Conservation (phyloP, 2,113 vertebrate genomes). For the Rousettus leschenaultii region DNA sequence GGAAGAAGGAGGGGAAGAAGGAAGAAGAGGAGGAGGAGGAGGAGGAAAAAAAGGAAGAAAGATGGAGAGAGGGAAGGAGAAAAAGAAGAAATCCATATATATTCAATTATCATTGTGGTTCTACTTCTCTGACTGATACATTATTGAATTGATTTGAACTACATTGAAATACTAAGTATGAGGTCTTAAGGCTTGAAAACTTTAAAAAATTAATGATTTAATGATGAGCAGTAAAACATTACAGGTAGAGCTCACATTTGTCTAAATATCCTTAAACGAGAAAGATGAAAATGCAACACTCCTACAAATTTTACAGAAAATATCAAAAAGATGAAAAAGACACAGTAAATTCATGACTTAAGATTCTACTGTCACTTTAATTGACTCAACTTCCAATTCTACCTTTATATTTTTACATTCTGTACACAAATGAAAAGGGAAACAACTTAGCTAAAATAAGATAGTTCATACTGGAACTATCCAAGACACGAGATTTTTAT, state of each 20-base stretch:
- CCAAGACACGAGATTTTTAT: neutral
- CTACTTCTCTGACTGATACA: neutral
- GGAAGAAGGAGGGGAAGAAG: too few species aligned
- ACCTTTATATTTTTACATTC: neutral
- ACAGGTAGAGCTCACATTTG: neutral
- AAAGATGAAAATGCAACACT: neutral
- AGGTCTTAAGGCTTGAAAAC: conserved; percentile 14
- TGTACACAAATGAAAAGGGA: neutral
- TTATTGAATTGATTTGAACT: neutral
- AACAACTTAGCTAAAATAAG: neutral
- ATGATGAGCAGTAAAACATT: neutral
- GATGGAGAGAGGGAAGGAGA: neutral
- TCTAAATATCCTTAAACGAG: neutral
- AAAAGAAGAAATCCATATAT: neutral
- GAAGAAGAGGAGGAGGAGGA: neutral
- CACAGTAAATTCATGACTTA: neutral
- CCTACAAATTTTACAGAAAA: neutral
- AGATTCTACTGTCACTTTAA: neutral
- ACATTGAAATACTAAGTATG: neutral
- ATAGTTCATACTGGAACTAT: neutral
- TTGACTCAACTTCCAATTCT: neutral
- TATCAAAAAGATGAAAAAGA: neutral
- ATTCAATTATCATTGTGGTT: neutral
- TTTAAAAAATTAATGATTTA: conserved; percentile 33
- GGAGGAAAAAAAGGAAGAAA: neutral